Conservation (phyloP, 2,113 vertebrate species). For the Propithecus coquereli region DNA sequence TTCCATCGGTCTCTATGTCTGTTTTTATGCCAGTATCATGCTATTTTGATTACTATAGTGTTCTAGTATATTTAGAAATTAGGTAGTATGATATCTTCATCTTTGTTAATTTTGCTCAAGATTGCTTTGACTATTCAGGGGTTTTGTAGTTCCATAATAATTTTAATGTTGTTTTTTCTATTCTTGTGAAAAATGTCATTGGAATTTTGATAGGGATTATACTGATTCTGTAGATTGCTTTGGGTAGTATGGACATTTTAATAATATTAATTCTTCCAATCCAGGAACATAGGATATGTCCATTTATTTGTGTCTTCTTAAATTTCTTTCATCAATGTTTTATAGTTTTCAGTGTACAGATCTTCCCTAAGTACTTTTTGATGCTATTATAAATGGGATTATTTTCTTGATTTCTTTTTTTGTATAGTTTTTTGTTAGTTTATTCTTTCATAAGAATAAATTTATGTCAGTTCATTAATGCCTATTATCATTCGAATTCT, state of each 20-base stretch:
- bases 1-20: background rate
- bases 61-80: background rate
- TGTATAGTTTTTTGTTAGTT: background rate
- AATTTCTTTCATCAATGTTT: background rate
- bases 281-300: background rate
- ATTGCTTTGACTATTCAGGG: background rate
- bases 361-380: background rate
- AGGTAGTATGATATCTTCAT: background rate
- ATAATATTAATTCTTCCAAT: background rate
- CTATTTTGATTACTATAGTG: background rate
- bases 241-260: background rate
- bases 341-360: background rate
- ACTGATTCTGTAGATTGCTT: background rate
- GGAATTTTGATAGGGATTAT: background rate
- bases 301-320: background rate
- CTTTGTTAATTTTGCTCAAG: background rate
- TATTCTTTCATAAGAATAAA: background rate
- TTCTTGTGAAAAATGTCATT: background rate
- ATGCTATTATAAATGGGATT: background rate
- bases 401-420: background rate
- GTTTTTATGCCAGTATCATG: background rate
- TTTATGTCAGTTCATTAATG: background rate
- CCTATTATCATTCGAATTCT: background rate
- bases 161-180: background rate
- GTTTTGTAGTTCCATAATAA: background rate